Conservation (phyloP, 2,888 invertebrate genomes). For the Dendrolimus houi region DNA sequence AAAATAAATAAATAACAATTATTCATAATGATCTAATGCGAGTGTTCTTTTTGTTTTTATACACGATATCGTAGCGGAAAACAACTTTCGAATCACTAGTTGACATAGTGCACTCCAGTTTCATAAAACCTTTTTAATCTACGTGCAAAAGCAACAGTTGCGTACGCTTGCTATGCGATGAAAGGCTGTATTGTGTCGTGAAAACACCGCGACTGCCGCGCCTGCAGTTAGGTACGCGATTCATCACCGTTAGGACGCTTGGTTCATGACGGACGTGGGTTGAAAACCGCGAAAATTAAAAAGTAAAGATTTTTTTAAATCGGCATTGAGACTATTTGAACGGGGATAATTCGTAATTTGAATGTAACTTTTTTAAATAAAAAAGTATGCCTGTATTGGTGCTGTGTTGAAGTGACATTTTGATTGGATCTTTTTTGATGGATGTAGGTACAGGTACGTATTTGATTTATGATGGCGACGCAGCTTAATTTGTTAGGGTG, state of each 20-base stretch:
- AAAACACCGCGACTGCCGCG: conserved; percentile 28
- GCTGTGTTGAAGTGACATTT: not conserved
- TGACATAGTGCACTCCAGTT: not conserved
- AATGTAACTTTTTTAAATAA: not conserved
- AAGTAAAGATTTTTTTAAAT: conserved; percentile 11
- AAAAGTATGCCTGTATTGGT: not conserved
- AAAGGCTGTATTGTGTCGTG: conserved; percentile 21
- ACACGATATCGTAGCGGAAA: no score
- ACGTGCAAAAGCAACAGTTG: conserved; percentile 31
- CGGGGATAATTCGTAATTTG: not conserved
- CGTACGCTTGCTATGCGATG: conserved; percentile 19
- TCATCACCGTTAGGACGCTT: conserved; percentile 41
- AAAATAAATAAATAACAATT: no score
- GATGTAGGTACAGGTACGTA: not conserved
- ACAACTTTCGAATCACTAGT: not conserved
- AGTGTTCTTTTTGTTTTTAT: no score
- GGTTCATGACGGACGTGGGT: conserved; percentile 9
- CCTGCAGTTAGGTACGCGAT: conserved; percentile 46
- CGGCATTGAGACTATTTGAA: conserved; percentile 1
- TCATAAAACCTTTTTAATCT: conserved; percentile 6
- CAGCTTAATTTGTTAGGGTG: not conserved
- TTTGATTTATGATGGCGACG: not conserved
- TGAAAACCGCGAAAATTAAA: conserved; percentile 30
- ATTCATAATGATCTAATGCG: no score
- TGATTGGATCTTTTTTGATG: not conserved